Base-by-base conservation (phyloP, 2,888 invertebrate genomes). In the Elegia similella region DNA sequence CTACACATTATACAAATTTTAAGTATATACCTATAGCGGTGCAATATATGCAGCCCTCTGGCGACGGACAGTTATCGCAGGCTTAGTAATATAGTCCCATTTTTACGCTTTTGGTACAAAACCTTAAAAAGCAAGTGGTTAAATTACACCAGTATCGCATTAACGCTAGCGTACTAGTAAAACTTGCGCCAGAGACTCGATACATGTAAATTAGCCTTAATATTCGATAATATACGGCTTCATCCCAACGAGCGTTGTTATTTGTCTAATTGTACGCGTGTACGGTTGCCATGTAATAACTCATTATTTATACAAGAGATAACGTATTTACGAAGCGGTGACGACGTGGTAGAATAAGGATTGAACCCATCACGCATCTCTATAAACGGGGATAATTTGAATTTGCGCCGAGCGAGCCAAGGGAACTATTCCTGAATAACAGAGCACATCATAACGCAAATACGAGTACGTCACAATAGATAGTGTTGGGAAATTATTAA, bases 401-500 rank as follows among this genome's bases (percentile, higher is more conserved):
- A 78, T 73, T 70, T 64, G 52, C 61, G 56, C 57, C 52, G 59
- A 10, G 46, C 12, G 53, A 58, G 60, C 56, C 65, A 62, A 57
- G 59, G 62, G 58, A 59, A 62, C 56, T 75, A 73, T 74, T 72
- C 72, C 68, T 70, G 70, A 72, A 73, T 72, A 72, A 69, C 65
- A 67, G 69, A 70, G 69, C 68, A 68, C 60, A 66, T 64, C 66
- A 67, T 72, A 72, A 71, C 68, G 69, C 73, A 75, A 75, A 74
- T 75, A 70, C 72, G 68, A 75, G 73, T 75, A 70, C 72, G 68
- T 79, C 75, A 73, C 73, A 78, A 75, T 72, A 71, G 70, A 5
- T 68, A 46, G 46, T 46, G 46, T 8, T 46, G 38, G 38, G 38
- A 38, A 38, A 23, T 12, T 38, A 32, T 32, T 32, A 23, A 3